Percentiles rank a stretch among this genome's conserved stretches.
Conservation (phyloP, 2,797 vertebrate species). For the Notolepis coatsorum region DNA sequence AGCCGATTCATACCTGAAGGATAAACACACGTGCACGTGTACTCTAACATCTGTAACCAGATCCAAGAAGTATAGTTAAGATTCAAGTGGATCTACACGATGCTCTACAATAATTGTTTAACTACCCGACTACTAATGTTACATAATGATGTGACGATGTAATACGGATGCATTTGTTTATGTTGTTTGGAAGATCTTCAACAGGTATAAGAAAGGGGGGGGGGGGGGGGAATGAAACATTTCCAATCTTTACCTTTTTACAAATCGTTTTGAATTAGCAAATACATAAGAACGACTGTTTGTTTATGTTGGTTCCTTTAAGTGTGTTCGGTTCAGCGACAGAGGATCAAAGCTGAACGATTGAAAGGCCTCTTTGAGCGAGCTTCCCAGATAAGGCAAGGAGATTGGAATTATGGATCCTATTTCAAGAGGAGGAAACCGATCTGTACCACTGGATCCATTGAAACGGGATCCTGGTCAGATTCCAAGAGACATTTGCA, state of each 20-base stretch:
- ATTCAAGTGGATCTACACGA: conserved; percentile 16
- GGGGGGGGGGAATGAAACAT: too few species aligned
- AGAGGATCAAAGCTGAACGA: conserved; percentile 36
- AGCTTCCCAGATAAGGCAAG: conserved; percentile 74
- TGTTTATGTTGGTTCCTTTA: background rate
- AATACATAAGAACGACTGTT: too few species aligned
- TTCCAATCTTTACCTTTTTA: background rate
- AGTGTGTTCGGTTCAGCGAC: conserved; percentile 25
- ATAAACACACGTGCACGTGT: conserved; percentile 48
- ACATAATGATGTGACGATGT: background rate
- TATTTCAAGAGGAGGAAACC: conserved; percentile 76
- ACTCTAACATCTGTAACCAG: conserved; percentile 36
- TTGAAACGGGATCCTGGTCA: conserved; percentile 75
- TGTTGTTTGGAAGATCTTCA: conserved; percentile 1
- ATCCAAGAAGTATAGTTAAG: conserved; percentile 17
- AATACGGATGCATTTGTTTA: background rate
- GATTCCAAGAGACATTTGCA: conserved; percentile 62
- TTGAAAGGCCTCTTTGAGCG: conserved; percentile 73
- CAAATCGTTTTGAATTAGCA: background rate
- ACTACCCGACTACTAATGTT: background rate
- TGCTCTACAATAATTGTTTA: too few species aligned
- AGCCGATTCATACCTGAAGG: conserved; percentile 29
- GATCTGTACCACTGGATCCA: conserved; percentile 62
- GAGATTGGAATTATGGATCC: conserved; percentile 67
- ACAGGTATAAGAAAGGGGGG: background rate